These are phyloP conservation scores for Drosophila stalkeri DNA, from an alignment of 2,888 invertebrate genomes.

Conservation along the genomic window DNA sequence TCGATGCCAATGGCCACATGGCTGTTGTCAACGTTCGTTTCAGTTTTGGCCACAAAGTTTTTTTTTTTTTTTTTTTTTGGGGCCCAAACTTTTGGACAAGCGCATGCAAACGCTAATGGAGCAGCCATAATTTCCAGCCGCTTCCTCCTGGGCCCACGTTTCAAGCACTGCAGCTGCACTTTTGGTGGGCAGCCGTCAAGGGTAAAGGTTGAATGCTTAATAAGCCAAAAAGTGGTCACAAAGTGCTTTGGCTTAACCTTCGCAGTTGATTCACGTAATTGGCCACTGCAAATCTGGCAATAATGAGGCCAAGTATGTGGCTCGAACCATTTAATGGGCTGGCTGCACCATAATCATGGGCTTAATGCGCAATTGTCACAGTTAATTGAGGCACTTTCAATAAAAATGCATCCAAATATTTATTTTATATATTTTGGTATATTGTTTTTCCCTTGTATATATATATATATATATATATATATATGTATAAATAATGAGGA, in stretches of 20 bases:
- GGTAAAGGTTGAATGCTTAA: constrained; percentile 14
- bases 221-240: constrained; percentile 34
- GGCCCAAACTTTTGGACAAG: constrained; percentile 36
- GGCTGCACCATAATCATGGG: neutral
- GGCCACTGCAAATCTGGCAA: constrained; percentile 7
- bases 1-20: constrained; percentile 37
- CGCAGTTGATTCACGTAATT: constrained; percentile 12
- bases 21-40: constrained; percentile 26
- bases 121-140: constrained; percentile 26
- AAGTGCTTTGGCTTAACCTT: constrained; percentile 45
- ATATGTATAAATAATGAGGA: neutral
- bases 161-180: constrained; percentile 25
- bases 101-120: constrained; percentile 38
- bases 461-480: neutral
- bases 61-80: constrained; percentile 63
- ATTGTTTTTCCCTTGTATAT: neutral
- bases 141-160: constrained; percentile 21
- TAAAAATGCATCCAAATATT: neutral
- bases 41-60: constrained; percentile 37
- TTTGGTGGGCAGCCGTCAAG: neutral
- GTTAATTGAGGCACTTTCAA: constrained; percentile 18
- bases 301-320: constrained; percentile 3
- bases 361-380: neutral
- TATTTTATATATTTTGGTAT: neutral
- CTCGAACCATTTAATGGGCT: neutral